phyloP scores from a whole-genome alignment of 2,888 invertebrate genomes.

The Stegana nigrithorax region DNA sequence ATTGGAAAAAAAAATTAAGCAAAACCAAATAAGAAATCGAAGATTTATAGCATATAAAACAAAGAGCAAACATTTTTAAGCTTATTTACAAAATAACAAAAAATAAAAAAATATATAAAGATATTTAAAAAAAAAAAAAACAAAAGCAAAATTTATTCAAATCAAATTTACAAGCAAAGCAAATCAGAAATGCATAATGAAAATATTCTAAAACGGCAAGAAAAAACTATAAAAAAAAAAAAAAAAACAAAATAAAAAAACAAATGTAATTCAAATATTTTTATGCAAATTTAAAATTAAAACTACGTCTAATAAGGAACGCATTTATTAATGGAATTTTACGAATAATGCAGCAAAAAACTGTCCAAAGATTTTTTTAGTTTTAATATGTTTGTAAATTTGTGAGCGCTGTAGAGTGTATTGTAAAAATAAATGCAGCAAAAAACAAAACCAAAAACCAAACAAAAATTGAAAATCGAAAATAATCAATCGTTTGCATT shows the following conservation, averaged over 20 bases:
- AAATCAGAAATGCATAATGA: not conserved
- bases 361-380: slow-evolving; percentile 8
- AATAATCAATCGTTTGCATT: not conserved
- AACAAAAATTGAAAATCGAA: slow-evolving; percentile 8
- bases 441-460: not conserved
- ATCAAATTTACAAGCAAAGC: not conserved
- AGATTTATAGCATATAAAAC: not conserved
- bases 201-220: not conserved
- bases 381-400: slow-evolving; percentile 14
- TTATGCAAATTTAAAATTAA: slow-evolving; percentile 7
- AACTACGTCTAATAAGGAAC: slow-evolving; percentile 4
- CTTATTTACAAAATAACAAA: slow-evolving; percentile 18
- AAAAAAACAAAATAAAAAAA: not conserved
- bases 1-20: not conserved
- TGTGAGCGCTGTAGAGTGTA: not conserved
- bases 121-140: not conserved
- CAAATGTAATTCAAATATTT: not conserved
- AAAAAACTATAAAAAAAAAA: not conserved
- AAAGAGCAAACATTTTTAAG: slow-evolving; percentile 7
- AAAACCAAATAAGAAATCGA: not conserved
- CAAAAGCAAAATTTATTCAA: not conserved
- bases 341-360: slow-evolving; percentile 7
- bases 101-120: not conserved
- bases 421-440: not conserved
- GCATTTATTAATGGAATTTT: slow-evolving; percentile 7